Conservation (phyloP, 2,888 invertebrate genomes). For the Corbicula japonica region DNA sequence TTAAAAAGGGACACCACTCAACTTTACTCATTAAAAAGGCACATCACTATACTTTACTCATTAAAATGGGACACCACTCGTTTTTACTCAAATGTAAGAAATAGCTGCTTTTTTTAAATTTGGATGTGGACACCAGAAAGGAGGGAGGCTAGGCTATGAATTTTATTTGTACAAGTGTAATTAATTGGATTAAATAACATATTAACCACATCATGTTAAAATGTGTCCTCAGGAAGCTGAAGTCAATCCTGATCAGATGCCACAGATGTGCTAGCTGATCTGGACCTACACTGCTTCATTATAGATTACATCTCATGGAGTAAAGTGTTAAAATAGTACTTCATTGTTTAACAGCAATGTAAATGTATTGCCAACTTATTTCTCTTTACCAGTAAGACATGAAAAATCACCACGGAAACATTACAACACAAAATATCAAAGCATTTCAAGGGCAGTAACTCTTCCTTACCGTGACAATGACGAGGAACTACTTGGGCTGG, state of each 20-base stretch:
- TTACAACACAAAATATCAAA: background rate
- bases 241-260: background rate
- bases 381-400: background rate
- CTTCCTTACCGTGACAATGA: constrained; percentile 61
- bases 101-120: no score
- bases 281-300: background rate
- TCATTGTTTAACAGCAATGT: background rate
- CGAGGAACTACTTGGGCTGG: constrained; percentile 88
- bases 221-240: no score
- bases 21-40: no score
- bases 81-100: no score
- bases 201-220: no score
- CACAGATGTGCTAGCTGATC: background rate
- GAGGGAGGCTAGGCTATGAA: no score
- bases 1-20: no score
- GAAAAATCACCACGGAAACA: background rate
- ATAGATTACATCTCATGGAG: background rate
- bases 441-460: constrained; percentile 15
- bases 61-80: no score
- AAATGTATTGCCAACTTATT: background rate
- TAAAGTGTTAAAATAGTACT: background rate
- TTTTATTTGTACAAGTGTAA: no score
- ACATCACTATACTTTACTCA: no score
- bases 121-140: no score
- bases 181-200: no score